Conservation (phyloP, 2,888 invertebrate species). For the Melangyna quadrimaculata region DNA sequence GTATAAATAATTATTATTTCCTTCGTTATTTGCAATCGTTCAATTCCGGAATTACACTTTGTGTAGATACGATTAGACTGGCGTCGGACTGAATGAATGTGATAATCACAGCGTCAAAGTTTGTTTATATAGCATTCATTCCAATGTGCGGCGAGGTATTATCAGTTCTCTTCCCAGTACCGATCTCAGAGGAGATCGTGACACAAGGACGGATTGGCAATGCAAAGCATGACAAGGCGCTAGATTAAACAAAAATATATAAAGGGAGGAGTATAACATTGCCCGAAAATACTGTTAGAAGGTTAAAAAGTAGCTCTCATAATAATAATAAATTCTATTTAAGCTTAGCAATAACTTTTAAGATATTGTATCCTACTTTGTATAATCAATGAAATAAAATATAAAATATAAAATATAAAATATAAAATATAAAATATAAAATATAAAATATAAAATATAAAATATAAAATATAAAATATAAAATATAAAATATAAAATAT, state of each 20-base stretch:
- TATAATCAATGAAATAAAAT: too few species aligned
- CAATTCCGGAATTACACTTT: conserved; percentile 29
- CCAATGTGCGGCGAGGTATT: conserved; percentile 12
- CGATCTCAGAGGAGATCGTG: background rate
- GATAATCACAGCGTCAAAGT: conserved; percentile 30
- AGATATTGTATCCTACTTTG: too few species aligned
- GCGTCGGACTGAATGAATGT: conserved; percentile 50
- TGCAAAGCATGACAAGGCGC: background rate
- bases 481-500: too few species aligned
- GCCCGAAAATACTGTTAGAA: too few species aligned
- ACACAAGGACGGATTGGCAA: background rate
- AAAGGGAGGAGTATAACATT: too few species aligned
- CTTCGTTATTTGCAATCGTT: background rate
- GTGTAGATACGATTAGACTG: conserved; percentile 16
- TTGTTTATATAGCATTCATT: conserved; percentile 62
- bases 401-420: too few species aligned
- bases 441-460: too few species aligned
- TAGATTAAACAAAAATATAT: background rate
- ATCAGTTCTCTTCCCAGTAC: background rate
- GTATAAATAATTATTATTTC: background rate
- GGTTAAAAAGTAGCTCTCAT: too few species aligned
- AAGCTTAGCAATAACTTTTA: too few species aligned
- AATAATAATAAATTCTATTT: too few species aligned
- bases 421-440: too few species aligned
- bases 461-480: too few species aligned